Evolutionary conservation across 1,140 invertebrate genomes (phyloP).

Genomic region (Teleogryllus occipitalis): DNA sequence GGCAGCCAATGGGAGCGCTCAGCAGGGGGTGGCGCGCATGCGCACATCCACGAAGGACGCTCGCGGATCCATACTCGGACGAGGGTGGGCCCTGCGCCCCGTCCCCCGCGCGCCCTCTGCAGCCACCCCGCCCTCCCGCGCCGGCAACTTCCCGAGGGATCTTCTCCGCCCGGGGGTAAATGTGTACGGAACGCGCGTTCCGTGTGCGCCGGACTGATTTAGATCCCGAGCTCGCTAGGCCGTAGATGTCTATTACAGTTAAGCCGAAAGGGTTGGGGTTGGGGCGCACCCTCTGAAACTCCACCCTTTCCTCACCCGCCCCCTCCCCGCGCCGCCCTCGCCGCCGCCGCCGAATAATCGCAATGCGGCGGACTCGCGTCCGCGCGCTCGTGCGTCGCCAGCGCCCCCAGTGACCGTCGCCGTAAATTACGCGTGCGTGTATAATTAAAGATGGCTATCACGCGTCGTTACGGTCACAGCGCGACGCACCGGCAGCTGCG

Average conservation of each 20-base stretch:
- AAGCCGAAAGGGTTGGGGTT: not conserved
- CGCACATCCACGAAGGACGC: not conserved
- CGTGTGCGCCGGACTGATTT: not conserved
- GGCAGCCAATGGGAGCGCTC: not conserved
- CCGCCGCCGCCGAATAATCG: not conserved
- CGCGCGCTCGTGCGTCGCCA: not conserved
- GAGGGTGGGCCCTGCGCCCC: not conserved
- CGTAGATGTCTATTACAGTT: not conserved
- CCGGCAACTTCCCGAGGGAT: not conserved
- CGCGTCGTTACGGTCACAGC: not conserved
- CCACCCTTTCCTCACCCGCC: not conserved
- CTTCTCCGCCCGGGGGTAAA: not conserved
- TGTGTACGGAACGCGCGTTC: not conserved
- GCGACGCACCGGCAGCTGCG: not conserved
- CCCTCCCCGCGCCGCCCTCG: too few species aligned
- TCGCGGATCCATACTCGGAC: not conserved
- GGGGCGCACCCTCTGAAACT: not conserved
- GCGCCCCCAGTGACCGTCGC: not conserved
- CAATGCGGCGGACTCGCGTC: not conserved
- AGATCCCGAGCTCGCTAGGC: not conserved
- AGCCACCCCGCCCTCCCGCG: too few species aligned
- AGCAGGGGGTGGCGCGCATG: not conserved
- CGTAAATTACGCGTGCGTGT: not conserved
- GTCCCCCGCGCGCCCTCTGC: too few species aligned
- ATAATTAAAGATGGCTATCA: constrained; percentile 5